Evolutionary conservation across 2,888 invertebrate genomes (phyloP).

Genomic region (Cylindroiulus punctatus): DNA sequence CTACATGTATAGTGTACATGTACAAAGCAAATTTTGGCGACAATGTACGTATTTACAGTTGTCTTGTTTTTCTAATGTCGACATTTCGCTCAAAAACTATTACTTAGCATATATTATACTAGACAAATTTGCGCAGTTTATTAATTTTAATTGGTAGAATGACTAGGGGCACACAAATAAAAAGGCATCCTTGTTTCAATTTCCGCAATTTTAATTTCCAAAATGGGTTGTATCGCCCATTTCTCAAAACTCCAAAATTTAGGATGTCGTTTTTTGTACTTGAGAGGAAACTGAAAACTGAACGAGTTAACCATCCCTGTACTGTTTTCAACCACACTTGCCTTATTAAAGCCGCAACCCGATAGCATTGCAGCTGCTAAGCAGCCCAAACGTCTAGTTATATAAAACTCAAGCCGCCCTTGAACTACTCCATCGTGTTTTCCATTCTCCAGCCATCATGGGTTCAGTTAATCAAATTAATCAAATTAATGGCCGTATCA

Average conservation of each 20-base stretch:
- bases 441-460: background rate
- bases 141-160: no score
- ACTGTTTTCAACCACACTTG: background rate
- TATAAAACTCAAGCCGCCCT: slow-evolving; percentile 17
- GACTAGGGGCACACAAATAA: no score
- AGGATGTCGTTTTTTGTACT: background rate
- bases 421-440: slow-evolving; percentile 39
- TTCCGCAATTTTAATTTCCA: background rate
- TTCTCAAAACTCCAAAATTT: background rate
- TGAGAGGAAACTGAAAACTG: background rate
- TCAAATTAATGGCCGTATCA: background rate
- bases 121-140: no score
- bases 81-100: no score
- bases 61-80: no score
- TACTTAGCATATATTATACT: no score
- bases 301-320: slow-evolving; percentile 19
- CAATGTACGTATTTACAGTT: no score
- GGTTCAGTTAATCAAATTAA: slow-evolving; percentile 7
- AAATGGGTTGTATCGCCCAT: background rate
- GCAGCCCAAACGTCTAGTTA: slow-evolving; percentile 22
- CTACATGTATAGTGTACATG: no score
- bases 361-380: background rate
- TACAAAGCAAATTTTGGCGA: no score
- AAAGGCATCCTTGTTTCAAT: no score
- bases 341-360: slow-evolving; percentile 22